These are phyloP conservation scores for Ciconia maguari DNA, from an alignment of 2,113 vertebrate genomes.

Conservation along the genomic window DNA sequence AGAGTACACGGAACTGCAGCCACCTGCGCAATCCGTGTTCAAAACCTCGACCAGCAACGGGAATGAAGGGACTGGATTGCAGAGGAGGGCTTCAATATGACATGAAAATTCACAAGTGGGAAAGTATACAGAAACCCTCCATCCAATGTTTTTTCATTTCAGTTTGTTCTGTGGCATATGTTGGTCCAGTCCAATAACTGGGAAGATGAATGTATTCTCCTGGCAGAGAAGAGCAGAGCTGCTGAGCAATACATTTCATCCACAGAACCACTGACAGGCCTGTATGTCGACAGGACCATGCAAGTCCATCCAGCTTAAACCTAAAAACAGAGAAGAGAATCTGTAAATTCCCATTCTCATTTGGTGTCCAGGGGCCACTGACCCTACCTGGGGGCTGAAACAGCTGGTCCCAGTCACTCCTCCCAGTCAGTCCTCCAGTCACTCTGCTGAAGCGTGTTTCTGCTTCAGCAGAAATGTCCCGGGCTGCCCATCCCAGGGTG, in stretches of 20 bases:
- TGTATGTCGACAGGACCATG: neutral
- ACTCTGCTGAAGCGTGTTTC: neutral
- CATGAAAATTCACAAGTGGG: neutral
- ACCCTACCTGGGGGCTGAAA: neutral
- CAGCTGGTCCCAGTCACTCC: neutral
- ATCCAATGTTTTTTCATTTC: neutral
- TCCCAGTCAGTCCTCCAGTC: neutral
- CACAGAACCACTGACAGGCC: neutral
- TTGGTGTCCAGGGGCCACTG: neutral
- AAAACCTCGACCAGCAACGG: neutral
- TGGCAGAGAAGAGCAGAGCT: neutral
- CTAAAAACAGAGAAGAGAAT: neutral
- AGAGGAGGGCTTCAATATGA: neutral
- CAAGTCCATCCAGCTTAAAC: neutral
- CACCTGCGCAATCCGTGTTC: fast-evolving
- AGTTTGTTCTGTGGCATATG: neutral
- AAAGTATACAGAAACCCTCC: neutral
- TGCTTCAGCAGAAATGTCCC: neutral
- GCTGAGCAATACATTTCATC: neutral
- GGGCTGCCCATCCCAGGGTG: neutral
- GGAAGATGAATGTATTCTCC: neutral
- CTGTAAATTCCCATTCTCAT: neutral
- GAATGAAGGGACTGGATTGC: neutral
- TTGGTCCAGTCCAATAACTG: neutral
- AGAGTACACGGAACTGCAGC: neutral